A percentile compares a stretch with the other conserved stretches of the same genome.
phyloP scores from a whole-genome alignment of 2,797 vertebrate genomes.

The Urophycis tenuis region DNA sequence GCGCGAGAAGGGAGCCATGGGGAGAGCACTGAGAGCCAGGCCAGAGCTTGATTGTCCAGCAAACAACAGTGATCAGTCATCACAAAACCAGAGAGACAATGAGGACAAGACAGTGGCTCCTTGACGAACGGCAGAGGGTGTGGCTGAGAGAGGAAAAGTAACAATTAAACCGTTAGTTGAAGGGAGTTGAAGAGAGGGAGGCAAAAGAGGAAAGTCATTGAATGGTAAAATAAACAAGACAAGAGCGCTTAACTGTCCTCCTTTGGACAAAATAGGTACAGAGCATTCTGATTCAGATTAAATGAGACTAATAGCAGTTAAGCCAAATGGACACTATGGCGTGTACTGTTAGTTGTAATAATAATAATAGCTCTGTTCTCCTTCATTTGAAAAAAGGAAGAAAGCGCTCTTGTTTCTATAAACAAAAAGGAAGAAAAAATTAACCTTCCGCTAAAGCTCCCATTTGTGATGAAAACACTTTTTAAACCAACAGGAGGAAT shows the following conservation, averaged over 20 bases:
- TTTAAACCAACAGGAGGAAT: conserved; percentile 23
- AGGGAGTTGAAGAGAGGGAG: conserved; percentile 8
- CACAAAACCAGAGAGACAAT: conserved; percentile 37
- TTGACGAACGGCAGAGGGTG: conserved; percentile 42
- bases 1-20: conserved; percentile 35
- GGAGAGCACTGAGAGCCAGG: conserved; percentile 48
- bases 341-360: not conserved
- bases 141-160: conserved; percentile 58
- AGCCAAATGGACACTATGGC: conserved; percentile 2
- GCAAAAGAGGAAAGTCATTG: conserved; percentile 27
- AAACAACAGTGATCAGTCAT: conserved; percentile 18
- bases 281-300: not conserved
- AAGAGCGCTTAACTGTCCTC: conserved; percentile 42
- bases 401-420: conserved; percentile 41
- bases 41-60: conserved; percentile 37
- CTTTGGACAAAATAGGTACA: conserved; percentile 19
- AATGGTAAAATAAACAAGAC: conserved; percentile 21
- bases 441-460: not conserved
- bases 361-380: not conserved
- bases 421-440: conserved; percentile 34
- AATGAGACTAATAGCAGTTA: not conserved
- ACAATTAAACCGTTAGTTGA: conserved; percentile 43
- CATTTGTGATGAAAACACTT: conserved; percentile 9
- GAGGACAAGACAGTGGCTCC: conserved; percentile 54
- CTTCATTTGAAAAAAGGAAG: conserved; percentile 41